A percentile compares a stretch with the other conserved stretches of the same genome.
Evolutionary conservation across 2,888 invertebrate species (phyloP).

Genomic region (Nezara viridula): DNA sequence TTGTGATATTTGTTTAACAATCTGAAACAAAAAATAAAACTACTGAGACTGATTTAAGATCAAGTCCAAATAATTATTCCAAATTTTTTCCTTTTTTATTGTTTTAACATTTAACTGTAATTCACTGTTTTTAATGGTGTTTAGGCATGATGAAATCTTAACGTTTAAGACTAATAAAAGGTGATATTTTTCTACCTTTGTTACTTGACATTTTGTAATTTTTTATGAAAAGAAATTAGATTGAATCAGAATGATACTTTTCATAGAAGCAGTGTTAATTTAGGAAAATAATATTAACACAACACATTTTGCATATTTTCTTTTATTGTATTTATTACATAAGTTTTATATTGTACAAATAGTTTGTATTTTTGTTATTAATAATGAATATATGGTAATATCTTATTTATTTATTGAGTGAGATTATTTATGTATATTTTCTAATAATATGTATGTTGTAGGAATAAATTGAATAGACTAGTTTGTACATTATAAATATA

Average conservation of each 20-base stretch:
- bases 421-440: constrained; percentile 56
- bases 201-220: constrained; percentile 53
- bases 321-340: constrained; percentile 37
- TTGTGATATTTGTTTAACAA: constrained; percentile 29
- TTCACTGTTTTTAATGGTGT: constrained; percentile 11
- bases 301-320: constrained; percentile 14
- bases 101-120: neutral
- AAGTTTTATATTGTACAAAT: constrained; percentile 55
- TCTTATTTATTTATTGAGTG: constrained; percentile 57
- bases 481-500: constrained; percentile 49
- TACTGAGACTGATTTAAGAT: constrained; percentile 36
- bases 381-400: constrained; percentile 29
- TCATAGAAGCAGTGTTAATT: constrained; percentile 15
- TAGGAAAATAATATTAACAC: constrained; percentile 37
- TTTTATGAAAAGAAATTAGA: constrained; percentile 45
- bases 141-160: constrained; percentile 30
- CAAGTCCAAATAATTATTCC: constrained; percentile 33
- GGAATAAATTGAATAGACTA: constrained; percentile 28
- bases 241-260: constrained; percentile 45
- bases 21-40: neutral
- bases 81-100: neutral
- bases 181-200: constrained; percentile 60
- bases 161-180: constrained; percentile 51
- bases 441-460: constrained; percentile 49
- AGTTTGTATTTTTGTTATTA: constrained; percentile 58